Base-by-base conservation (phyloP, 2,113 vertebrate genomes). In the Engraulis encrasicolus region DNA sequence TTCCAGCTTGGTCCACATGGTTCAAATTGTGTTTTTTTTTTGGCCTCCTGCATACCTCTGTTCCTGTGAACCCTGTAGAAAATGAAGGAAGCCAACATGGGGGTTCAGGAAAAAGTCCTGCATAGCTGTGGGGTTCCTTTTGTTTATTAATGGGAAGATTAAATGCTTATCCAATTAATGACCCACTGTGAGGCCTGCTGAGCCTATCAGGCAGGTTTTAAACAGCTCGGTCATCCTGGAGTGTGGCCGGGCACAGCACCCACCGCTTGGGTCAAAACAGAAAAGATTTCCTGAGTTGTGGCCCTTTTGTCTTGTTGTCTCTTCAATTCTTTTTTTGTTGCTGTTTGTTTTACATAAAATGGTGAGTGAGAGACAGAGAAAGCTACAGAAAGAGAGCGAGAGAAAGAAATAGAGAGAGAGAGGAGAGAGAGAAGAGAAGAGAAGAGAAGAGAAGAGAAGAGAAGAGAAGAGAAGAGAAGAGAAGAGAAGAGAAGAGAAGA, bases 161-260 rank as follows among this genome's bases (percentile, higher is more conserved):
- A 89, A 54, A 58, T 54, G 85, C 82, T 92, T 71, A 92, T 92
- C 89, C 88, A 89, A 90, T 92, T 90, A 90, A 82, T 77, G 71
- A 36, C 81, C 49, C 36, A 87, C 81, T 84, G 66, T 87, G 27
- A 85, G n/a, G 54, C 81, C 2, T 15, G 48, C 84, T 90, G 79
- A 89, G 87, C 86, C 81, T 84, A 87, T 89, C 89, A 87, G 86
- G 66, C 77, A 9, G 19, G 78, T 82, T 91, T 85, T 86, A 80
- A 88, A 84, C 80, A 50, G 78, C 54, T n/a, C 31, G 6, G 66
- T 80, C 49, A n/a, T 87, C 82, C 77, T 74, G 80, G 85, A 82
- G 85, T 82, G 85, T 80, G 7, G 50, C 78, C 78, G 38, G 61
- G 78, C 78, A 48, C n/a, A 31, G 80, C 84, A 79, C 83, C 74